Percentiles rank a stretch among this genome's conserved stretches.
Evolutionary conservation across 2,888 invertebrate genomes (phyloP).

Genomic region (Linnaemya tessellans): DNA sequence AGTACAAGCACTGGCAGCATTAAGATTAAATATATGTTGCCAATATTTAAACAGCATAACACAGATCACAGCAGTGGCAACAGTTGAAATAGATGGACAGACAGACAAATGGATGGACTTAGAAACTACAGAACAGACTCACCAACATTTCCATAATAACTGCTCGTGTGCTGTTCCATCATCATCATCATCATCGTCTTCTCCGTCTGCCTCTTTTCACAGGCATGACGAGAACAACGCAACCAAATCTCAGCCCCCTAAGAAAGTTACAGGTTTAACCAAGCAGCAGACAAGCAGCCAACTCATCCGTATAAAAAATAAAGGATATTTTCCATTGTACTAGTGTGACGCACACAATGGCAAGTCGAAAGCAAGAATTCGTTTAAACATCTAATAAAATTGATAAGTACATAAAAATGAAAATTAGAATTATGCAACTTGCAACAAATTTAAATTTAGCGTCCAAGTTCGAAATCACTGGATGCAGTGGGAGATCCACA

Average conservation of each 20-base stretch:
- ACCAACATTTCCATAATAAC: constrained; percentile 46
- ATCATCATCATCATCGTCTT: not conserved
- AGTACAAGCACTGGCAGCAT: constrained; percentile 42
- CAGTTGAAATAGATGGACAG: constrained; percentile 52
- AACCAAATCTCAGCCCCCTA: constrained; percentile 47
- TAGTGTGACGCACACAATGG: constrained; percentile 29
- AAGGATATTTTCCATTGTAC: constrained; percentile 32
- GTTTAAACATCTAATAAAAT: constrained; percentile 45
- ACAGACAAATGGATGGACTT: constrained; percentile 31
- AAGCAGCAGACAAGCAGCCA: constrained; percentile 50
- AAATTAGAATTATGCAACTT: constrained; percentile 22
- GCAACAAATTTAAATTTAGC: constrained; percentile 14
- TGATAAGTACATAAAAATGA: constrained; percentile 44
- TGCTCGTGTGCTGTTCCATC: constrained; percentile 31
- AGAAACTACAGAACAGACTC: constrained; percentile 7
- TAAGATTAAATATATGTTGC: constrained; percentile 66
- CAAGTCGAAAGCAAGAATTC: constrained; percentile 24
- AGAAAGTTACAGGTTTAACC: constrained; percentile 39
- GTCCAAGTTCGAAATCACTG: constrained; percentile 35
- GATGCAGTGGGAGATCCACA: constrained; percentile 3
- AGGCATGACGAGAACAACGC: constrained; percentile 39
- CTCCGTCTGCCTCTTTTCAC: not conserved
- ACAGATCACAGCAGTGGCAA: constrained; percentile 65
- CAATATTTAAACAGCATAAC: constrained; percentile 66
- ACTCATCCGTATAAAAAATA: constrained; percentile 32